Evolutionary conservation across 2,888 invertebrate species (phyloP), one percentile per base, ranked within the genome.

Genomic region (Drosophila merina): DNA sequence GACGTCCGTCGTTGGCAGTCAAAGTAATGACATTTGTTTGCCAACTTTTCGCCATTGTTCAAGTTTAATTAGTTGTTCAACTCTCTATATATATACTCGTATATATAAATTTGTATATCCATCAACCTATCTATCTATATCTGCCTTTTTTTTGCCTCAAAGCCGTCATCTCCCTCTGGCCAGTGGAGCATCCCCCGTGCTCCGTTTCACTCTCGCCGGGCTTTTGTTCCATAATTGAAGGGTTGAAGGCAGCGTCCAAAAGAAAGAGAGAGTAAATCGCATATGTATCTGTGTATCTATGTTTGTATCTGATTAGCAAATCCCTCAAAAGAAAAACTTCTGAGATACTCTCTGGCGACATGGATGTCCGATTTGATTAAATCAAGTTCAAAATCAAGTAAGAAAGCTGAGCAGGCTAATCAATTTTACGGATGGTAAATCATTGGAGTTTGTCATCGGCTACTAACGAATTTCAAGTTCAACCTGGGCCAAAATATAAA

Each of bases 11-110:
- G 14, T 8, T 14, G 42, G 14, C 44, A 28, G 47, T 55, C 55
- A 38, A 66, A 74, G 74, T 74, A 78, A 76, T 72, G 76, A 54
- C 88, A 80, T 77, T 83, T 86, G 72, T 82, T 86, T 88, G 81
- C 74, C 72, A 81, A 85, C 86, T 85, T 83, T 81, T 63, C 45
- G 55, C 82, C 63, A 82, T 85, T 85, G 86, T 85, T 79, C 67
- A 78, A 82, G 78, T 86, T 83, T 78, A 86, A 83, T 84, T 84
- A 86, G 86, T 86, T 83, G 84, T 68, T 82, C 67, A 77, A 72
- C 57, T 60, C 60, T 60, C 30, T 42, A 20, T 20, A 20, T 42
- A 12, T 42, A 20, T 20, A 20, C 20, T 20, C 20, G 20, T 60
- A 38, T 42, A 20, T 42, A 12, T 42, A 20, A 4, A 38, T 10